Evolutionary conservation across 2,113 vertebrate genomes (phyloP).

Genomic region (Ovibos moschatus): DNA sequence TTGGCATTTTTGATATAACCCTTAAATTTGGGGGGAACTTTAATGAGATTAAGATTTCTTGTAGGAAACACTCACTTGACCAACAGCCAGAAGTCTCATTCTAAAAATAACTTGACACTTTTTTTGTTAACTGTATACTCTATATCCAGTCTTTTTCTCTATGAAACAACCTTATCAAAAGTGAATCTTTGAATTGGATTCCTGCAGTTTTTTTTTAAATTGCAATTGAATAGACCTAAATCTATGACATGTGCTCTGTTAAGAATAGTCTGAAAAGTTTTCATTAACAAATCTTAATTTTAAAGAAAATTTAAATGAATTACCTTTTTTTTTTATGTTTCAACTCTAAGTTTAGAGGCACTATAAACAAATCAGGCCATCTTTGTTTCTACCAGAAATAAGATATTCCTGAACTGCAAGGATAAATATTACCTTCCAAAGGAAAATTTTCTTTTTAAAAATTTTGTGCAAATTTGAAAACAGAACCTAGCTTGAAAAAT

Average conservation of each 20-base stretch:
- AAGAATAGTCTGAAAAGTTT: not conserved
- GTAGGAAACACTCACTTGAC: not conserved
- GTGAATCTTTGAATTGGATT: not conserved
- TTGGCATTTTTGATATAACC: constrained; percentile 5
- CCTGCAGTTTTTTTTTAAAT: not conserved
- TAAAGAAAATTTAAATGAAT: not conserved
- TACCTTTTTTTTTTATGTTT: not conserved
- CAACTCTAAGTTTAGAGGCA: not conserved
- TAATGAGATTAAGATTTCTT: not conserved
- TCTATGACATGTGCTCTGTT: not conserved
- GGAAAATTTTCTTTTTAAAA: constrained; percentile 18
- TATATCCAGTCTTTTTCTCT: not conserved
- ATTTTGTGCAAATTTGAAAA: constrained; percentile 15
- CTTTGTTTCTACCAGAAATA: not conserved
- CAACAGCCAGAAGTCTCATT: not conserved
- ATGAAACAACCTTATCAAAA: not conserved
- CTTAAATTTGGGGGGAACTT: not conserved
- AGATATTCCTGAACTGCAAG: not conserved
- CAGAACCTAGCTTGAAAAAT: not conserved
- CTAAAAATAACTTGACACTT: not conserved
- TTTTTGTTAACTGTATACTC: not conserved
- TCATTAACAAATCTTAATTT: not conserved
- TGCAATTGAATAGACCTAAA: constrained; percentile 2
- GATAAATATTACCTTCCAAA: not conserved
- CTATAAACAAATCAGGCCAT: not conserved